Conservation (phyloP, 2,113 vertebrate genomes). For the Stegastes partitus region DNA sequence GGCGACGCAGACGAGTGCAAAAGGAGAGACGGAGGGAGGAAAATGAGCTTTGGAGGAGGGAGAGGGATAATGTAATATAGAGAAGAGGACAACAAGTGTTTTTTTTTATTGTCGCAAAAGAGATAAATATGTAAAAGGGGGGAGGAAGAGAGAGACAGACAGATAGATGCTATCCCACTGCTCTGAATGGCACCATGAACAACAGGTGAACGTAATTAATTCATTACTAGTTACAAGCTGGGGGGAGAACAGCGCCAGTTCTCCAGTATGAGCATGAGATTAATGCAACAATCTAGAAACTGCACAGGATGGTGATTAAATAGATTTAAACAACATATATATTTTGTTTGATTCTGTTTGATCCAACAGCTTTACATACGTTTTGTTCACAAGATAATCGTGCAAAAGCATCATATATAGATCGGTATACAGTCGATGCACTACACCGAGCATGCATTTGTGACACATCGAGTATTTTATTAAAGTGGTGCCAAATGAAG, state of each 20-base stretch:
- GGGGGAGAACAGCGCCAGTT: too few relatives aligned
- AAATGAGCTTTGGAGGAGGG: constrained; percentile 22
- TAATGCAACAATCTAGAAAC: background rate
- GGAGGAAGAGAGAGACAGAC: background rate
- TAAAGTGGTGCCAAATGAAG: background rate
- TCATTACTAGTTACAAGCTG: background rate
- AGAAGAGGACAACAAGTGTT: background rate
- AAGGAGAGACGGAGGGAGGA: constrained; percentile 23
- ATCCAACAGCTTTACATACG: too few relatives aligned
- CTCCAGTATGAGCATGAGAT: too few relatives aligned
- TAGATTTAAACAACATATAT: too few relatives aligned
- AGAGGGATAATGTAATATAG: background rate
- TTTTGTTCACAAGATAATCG: too few relatives aligned
- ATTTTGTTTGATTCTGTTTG: too few relatives aligned
- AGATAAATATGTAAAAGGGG: background rate
- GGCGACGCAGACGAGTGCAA: constrained; percentile 38
- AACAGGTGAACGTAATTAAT: constrained; percentile 11
- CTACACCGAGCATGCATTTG: background rate
- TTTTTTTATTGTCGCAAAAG: background rate
- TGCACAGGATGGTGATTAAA: too few relatives aligned
- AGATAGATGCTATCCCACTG: background rate
- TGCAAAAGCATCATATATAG: background rate
- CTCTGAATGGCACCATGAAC: background rate
- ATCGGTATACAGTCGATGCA: background rate
- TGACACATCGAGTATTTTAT: background rate